phyloP scores from a whole-genome alignment of 1,140 invertebrate genomes.

The Geopemphigus sp. region DNA sequence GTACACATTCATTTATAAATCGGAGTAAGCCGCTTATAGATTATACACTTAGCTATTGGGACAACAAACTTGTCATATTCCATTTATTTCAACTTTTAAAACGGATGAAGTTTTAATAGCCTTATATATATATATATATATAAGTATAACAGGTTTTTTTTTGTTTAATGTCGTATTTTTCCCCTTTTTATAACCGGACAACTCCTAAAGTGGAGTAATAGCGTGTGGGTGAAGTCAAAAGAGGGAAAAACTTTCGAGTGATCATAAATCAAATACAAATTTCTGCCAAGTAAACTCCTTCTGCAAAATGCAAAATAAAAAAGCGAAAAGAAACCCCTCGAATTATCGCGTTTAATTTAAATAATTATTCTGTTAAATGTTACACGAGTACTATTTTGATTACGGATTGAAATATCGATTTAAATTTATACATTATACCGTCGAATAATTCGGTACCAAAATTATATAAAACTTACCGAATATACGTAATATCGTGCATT shows the following conservation, averaged over 20 bases:
- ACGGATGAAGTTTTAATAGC: background rate
- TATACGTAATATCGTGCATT: too few species aligned
- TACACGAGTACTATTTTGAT: background rate
- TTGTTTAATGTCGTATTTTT: conserved; percentile 1
- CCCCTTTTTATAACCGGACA: conserved; percentile 7
- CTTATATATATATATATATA: background rate
- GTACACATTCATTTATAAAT: background rate
- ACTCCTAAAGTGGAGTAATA: background rate
- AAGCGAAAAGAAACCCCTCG: conserved; percentile 1
- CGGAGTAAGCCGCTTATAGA: background rate
- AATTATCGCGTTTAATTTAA: conserved; percentile 22
- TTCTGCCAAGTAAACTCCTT: conserved; percentile 39
- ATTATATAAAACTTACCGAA: too few species aligned
- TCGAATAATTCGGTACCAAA: too few species aligned
- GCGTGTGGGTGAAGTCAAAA: conserved; percentile 18
- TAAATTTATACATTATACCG: background rate
- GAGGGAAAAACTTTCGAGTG: conserved; percentile 8
- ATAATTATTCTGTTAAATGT: conserved; percentile 19
- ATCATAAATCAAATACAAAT: conserved; percentile 30
- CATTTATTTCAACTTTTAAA: background rate
- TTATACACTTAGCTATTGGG: background rate
- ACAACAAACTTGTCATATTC: background rate
- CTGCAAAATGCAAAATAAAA: conserved; percentile 11
- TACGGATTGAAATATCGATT: background rate
- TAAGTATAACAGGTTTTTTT: background rate